These are phyloP conservation scores for Tetranychus piercei DNA, from an alignment of 2,888 invertebrate species.

Conservation along the genomic window DNA sequence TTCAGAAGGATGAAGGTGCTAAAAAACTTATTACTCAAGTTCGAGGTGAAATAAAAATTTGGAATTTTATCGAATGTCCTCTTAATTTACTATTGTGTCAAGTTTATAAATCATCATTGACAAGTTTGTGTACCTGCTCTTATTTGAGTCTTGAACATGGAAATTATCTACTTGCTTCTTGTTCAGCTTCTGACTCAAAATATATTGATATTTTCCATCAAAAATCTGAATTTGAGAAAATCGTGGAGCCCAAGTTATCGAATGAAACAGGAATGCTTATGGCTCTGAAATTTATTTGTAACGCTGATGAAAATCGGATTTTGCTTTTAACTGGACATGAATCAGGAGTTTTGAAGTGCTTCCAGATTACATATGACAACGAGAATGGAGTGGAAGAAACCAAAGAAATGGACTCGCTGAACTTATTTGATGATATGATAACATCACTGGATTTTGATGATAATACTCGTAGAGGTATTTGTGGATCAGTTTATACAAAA, in stretches of 20 bases:
- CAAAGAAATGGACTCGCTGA: background rate
- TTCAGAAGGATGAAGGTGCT: background rate
- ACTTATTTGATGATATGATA: background rate
- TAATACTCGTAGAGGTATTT: background rate
- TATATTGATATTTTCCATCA: background rate
- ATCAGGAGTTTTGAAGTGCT: background rate
- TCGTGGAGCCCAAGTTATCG: background rate
- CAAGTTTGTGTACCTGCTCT: background rate
- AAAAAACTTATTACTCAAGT: background rate
- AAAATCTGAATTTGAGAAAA: background rate
- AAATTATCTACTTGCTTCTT: background rate
- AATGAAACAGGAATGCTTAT: background rate
- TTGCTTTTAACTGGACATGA: background rate
- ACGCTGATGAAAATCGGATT: background rate
- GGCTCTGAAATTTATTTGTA: background rate
- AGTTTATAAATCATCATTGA: background rate
- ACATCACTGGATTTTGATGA: background rate
- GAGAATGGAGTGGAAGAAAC: background rate
- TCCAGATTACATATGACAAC: background rate
- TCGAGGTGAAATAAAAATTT: background rate
- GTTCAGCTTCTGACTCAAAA: background rate
- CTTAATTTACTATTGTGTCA: background rate
- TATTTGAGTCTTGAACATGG: background rate
- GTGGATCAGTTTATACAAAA: background rate
- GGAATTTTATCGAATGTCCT: background rate